Evolutionary conservation across 2,113 vertebrate species (phyloP), one percentile per base, ranked within the genome.

Genomic region (Hystrix brachyura): DNA sequence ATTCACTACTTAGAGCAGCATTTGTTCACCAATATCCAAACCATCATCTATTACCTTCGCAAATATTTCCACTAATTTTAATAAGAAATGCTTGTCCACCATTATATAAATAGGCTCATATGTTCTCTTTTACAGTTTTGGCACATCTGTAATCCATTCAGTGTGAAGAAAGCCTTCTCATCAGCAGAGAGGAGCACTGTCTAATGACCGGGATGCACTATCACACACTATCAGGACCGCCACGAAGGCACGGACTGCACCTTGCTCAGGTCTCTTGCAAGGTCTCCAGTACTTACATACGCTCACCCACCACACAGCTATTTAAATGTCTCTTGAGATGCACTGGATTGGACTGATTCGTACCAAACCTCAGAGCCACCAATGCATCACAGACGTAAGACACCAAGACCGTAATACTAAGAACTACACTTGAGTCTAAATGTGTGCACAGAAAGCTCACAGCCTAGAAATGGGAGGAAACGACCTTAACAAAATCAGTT

Each of bases 401-500:
- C 34, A 14, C 74, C 23, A 80, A n/a, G 25, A 32, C 32, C 7
- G 38, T 83, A 19, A 38, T 43, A 23, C 1, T 65, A 69, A 79
- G 89, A 90, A 78, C 32, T 27, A 48, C 15, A 10, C 51, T 55
- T 82, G 25, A 53, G 23, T 69, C 79, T 67, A 69, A 51, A 21
- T 43, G 23, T 27, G 27, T 4, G 74, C 86, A 59, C 29, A 46
- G 64, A 62, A 48, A 92, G 7, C 69, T 96, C 89, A 46, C 17
- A 27, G 64, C 76, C 51, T 3, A 65, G 80, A 59, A 91, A 51
- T 7, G 5, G 62, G 57, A 94, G 38, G 34, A 86, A 97, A 76
- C 5, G 18, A 81, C 87, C 65, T 79, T 84, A n/a, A 72, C 29
- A 76, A 59, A 91, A 96, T 55, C 79, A 67, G 93, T 94, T 80